Conservation (phyloP, 2,888 invertebrate species). For the Tetragonisca angustula region DNA sequence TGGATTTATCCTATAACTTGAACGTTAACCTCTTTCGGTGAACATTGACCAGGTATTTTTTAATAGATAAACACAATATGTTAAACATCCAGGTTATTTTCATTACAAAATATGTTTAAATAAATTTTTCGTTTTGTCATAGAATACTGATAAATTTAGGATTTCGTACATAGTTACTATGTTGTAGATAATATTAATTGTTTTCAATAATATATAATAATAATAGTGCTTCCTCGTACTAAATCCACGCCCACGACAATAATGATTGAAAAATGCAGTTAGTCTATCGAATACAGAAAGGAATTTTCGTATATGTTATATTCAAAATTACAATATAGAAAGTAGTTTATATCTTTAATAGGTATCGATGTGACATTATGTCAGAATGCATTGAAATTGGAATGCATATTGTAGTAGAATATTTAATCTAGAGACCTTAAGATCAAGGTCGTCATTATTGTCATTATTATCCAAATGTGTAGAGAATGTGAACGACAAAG, state of each 20-base stretch:
- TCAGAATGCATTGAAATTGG: too few relatives aligned
- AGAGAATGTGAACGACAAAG: slow-evolving; percentile 31
- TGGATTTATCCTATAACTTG: slow-evolving; percentile 41
- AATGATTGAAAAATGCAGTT: slow-evolving; percentile 15
- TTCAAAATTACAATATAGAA: not conserved
- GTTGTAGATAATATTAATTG: slow-evolving; percentile 16
- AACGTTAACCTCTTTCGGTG: slow-evolving; percentile 29
- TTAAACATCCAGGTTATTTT: too few relatives aligned
- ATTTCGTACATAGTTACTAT: not conserved
- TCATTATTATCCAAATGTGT: slow-evolving; percentile 5
- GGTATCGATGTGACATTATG: not conserved
- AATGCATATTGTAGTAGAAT: not conserved
- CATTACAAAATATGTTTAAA: not conserved
- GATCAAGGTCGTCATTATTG: slow-evolving; percentile 41
- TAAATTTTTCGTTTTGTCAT: not conserved
- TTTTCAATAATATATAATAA: not conserved
- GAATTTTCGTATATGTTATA: not conserved
- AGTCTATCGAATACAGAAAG: not conserved
- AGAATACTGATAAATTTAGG: slow-evolving; percentile 15
- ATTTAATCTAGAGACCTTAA: slow-evolving; percentile 6
- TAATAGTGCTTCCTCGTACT: not conserved
- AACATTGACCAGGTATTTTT: slow-evolving; percentile 3
- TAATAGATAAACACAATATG: not conserved
- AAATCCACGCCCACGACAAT: not conserved
- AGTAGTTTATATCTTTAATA: not conserved